These are phyloP conservation scores for Azemiops feae DNA, from an alignment of 2,113 vertebrate species.

Conservation along the genomic window DNA sequence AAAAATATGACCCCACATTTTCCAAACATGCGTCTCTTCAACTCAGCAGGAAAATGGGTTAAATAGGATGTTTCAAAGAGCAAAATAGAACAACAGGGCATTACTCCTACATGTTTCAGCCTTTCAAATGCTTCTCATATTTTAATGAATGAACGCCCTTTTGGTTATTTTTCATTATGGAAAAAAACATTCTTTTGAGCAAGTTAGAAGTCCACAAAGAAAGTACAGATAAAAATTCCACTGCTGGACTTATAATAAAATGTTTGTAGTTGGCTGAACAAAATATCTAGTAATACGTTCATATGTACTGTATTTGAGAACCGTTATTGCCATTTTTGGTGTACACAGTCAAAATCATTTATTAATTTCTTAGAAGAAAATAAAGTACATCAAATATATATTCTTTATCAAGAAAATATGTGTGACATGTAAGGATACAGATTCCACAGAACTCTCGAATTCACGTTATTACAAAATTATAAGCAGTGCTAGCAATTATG, in stretches of 20 bases:
- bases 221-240: slow-evolving; percentile 70
- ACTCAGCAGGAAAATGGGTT: slow-evolving; percentile 63
- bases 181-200: slow-evolving; percentile 67
- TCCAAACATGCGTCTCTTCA: slow-evolving; percentile 5
- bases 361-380: neutral
- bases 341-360: neutral
- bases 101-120: slow-evolving; percentile 73
- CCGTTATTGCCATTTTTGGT: neutral
- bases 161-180: slow-evolving; percentile 66
- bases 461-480: neutral
- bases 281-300: slow-evolving; percentile 54
- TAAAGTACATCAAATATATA: neutral
- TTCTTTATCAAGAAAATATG: neutral
- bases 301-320: slow-evolving; percentile 32
- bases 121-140: slow-evolving; percentile 73
- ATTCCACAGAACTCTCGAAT: neutral
- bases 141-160: slow-evolving; percentile 76
- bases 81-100: slow-evolving; percentile 63
- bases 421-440: neutral
- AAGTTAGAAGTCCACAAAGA: slow-evolving; percentile 75
- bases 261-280: slow-evolving; percentile 59
- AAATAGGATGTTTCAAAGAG: slow-evolving; percentile 62
- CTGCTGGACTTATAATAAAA: slow-evolving; percentile 74
- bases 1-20: neutral
- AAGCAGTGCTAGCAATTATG: neutral